Percentiles rank a stretch among this genome's conserved stretches.
Conservation (phyloP, 2,797 vertebrate genomes). For the Champsocephalus esox region DNA sequence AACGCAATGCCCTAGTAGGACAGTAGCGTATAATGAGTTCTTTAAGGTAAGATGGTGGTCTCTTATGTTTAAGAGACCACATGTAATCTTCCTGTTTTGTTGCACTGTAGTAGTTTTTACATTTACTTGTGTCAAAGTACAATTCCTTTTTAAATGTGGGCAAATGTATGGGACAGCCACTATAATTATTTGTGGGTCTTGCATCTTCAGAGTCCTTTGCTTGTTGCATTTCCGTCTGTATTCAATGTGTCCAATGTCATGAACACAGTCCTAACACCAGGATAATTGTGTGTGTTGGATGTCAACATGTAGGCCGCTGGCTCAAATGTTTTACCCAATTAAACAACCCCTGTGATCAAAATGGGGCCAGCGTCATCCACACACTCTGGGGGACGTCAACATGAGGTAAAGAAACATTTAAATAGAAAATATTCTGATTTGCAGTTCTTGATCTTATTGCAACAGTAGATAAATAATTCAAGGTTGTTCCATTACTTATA, state of each 20-base stretch:
- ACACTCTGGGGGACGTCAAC: slow-evolving; percentile 17
- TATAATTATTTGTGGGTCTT: slow-evolving; percentile 3
- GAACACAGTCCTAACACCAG: slow-evolving; percentile 39
- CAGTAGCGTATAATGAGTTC: no score
- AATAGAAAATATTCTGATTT: neutral
- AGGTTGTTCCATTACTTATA: slow-evolving; percentile 33
- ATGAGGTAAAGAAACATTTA: slow-evolving; percentile 1
- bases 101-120: no score
- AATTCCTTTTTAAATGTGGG: no score
- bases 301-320: slow-evolving; percentile 50
- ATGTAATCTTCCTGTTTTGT: no score
- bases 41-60: no score
- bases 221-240: slow-evolving; percentile 18
- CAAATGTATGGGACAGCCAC: neutral
- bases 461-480: slow-evolving; percentile 14
- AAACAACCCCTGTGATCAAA: slow-evolving; percentile 51
- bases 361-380: slow-evolving; percentile 45
- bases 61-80: no score
- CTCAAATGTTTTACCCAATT: slow-evolving; percentile 46
- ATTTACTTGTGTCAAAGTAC: no score
- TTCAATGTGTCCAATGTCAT: slow-evolving; percentile 13
- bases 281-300: slow-evolving; percentile 61
- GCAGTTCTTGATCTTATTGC: neutral
- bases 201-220: slow-evolving; percentile 17
- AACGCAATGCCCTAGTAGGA: no score